These are phyloP conservation scores for Acleris sparsana DNA, from an alignment of 2,888 invertebrate genomes.

Conservation along the genomic window DNA sequence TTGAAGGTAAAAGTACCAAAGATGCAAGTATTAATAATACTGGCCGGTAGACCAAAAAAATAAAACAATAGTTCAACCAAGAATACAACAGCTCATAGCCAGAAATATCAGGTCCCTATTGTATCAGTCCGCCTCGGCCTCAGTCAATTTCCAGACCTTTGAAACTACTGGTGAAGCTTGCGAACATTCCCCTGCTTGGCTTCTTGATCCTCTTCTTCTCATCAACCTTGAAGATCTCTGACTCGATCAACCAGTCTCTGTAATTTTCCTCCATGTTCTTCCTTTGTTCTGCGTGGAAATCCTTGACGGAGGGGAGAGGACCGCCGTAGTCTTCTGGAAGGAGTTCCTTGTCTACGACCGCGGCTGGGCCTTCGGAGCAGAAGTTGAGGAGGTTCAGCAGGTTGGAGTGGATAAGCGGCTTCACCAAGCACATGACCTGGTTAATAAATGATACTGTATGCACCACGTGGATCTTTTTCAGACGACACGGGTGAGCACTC, in stretches of 20 bases:
- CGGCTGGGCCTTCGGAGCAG: slow-evolving; percentile 76
- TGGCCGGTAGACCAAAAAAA: neutral
- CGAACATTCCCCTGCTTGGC: slow-evolving; percentile 77
- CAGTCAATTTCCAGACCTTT: slow-evolving; percentile 78
- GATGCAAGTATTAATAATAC: neutral
- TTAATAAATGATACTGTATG: slow-evolving; percentile 87
- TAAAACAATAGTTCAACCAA: slow-evolving; percentile 23
- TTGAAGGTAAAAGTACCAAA: too few relatives aligned
- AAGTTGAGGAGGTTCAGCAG: slow-evolving; percentile 85
- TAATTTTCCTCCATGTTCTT: slow-evolving; percentile 84
- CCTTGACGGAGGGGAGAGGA: slow-evolving; percentile 76
- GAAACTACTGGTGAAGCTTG: slow-evolving; percentile 77
- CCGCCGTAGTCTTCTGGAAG: slow-evolving; percentile 85
- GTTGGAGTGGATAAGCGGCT: slow-evolving; percentile 86
- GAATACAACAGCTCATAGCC: slow-evolving; percentile 26
- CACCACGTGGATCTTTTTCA: slow-evolving; percentile 86
- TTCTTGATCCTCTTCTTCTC: slow-evolving; percentile 77
- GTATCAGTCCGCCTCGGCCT: slow-evolving; percentile 40
- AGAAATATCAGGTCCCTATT: slow-evolving; percentile 53
- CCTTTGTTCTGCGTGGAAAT: slow-evolving; percentile 82
- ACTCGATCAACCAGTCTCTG: slow-evolving; percentile 85
- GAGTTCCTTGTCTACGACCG: slow-evolving; percentile 72
- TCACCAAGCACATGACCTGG: slow-evolving; percentile 86
- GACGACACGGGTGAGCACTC: slow-evolving; percentile 87
- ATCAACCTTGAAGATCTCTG: slow-evolving; percentile 81